Evolutionary conservation across 2,797 vertebrate genomes (phyloP).

Genomic region (Manis pentadactyla): DNA sequence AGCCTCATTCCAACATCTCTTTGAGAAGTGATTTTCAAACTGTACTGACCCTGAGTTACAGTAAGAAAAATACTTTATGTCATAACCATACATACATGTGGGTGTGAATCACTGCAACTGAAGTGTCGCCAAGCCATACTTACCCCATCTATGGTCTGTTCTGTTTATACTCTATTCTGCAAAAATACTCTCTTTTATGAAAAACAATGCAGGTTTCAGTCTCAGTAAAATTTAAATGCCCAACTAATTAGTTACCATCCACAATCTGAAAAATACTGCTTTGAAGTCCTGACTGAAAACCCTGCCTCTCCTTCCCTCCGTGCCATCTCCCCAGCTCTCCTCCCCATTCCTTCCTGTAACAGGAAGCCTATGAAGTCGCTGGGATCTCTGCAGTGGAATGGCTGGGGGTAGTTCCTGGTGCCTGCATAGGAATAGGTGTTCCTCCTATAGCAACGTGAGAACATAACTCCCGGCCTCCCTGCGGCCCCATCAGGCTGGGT

Average conservation of each 20-base stretch:
- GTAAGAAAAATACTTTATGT: neutral
- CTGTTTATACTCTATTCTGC: neutral
- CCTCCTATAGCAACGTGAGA: neutral
- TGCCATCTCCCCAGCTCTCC: fast-evolving
- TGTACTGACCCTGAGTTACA: neutral
- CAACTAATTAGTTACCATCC: neutral
- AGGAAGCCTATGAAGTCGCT: neutral
- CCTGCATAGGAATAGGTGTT: neutral
- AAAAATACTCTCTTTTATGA: neutral
- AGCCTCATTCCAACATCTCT: neutral
- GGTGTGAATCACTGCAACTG: neutral
- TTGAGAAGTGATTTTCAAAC: neutral
- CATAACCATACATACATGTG: neutral
- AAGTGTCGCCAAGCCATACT: neutral
- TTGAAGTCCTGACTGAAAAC: neutral
- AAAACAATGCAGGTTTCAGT: neutral
- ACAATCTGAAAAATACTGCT: neutral
- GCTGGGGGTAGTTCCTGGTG: too few relatives aligned
- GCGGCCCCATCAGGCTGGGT: fast-evolving
- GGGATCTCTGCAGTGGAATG: too few relatives aligned
- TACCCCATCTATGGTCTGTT: neutral
- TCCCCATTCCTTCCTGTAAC: fast-evolving
- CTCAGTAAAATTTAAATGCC: neutral
- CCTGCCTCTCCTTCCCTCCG: fast-evolving
- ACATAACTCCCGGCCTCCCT: neutral